Evolutionary conservation across 2,113 vertebrate genomes (phyloP), one percentile per base, ranked within the genome.

Genomic region (Rallus limicola): DNA sequence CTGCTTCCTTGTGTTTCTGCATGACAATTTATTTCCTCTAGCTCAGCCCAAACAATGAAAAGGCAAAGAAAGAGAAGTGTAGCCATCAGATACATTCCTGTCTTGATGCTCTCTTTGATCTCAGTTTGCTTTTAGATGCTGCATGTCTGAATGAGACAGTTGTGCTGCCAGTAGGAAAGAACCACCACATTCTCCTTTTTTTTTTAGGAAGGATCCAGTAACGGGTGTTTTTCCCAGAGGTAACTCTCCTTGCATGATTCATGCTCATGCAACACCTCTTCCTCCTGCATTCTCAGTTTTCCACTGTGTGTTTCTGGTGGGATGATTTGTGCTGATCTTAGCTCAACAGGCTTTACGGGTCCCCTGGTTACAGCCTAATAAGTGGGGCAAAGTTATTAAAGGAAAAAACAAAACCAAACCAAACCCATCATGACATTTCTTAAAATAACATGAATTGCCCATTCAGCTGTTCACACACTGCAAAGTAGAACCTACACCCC

Each of bases 391-490:
- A 95, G 81, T 96, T 95, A 94, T 90, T 72, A 93, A 89, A 89
- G 86, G 58, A 53, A 84, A 88, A 76, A 96, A 95, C 64, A 42
- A 76, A 96, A 52, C 62, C 34, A 59, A 94, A 87, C 4, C 29
- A 76, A 96, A 82, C 62, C 63, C 55, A 87, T 90, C 74, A 26
- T 86, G 87, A 91, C 68, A 33, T 91, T 91, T 95, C 84, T 94
- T 94, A 79, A 91, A 95, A 93, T 82, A 88, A 93, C 88, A 90
- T 42, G 67, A 94, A 82, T 88, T 79, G 63, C 93, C 75, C 84
- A 36, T 94, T 92, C 93, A 95, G 91, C 93, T 97, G 90, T 96
- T 97, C 93, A 79, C 92, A 95, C 79, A 19, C 63, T 87, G 63
- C 59, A 17, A 29, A 95, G 91, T 33, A 91, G 93, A 95, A 87